Base-by-base conservation (phyloP, 2,888 invertebrate species). In the Brachypterus glaber region DNA sequence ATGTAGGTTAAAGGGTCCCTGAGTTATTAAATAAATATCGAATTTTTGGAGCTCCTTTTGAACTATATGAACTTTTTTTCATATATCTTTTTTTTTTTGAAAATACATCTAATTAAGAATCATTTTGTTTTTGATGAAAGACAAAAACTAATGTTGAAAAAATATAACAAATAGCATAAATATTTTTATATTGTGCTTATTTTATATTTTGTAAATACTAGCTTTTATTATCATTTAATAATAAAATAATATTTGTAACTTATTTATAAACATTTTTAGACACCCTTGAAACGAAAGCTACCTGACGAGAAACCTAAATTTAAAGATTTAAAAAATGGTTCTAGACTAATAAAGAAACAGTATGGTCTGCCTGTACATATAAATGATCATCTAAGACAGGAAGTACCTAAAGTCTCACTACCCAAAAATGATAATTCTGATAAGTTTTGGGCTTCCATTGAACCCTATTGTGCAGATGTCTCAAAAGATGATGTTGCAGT, bases 381-480 rank as follows among this genome's bases (percentile, higher is more conserved):
- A 15, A 59, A 62, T 33, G 36, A 51, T 13, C 47, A 53, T 30
- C 35, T 52, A 4, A 76, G 78, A 53, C 68, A 78, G 32, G 82
- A 82, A 51, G 64, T 77, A 32, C 76, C 77, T 2, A 82, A 84
- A 57, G 67, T 82, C 37, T 64, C 79, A 16, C 62, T 85, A 39
- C 84, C 85, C 12, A 89, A 88, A 66, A 92, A 93, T 63, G 93
- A 95, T 65, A 86, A 85, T 38, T 88, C 92, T 7, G 90, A 91
- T 56, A 87, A 90, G 62, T 95, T 95, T 69, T 96, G 95, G 95
- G 77, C 85, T 24, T 89, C 88, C 2, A 84, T 95, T 1, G 93
- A 95, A 62, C 88, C 91, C 0, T 95, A 89, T 60, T 93, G 92
- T 64, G 79, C 85, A 43, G 88, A 90, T 38, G 78, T 95, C 26